Percentiles rank a stretch among this genome's conserved stretches.
Evolutionary conservation across 2,888 invertebrate genomes (phyloP).

Genomic region (Drosophila percnosoma): DNA sequence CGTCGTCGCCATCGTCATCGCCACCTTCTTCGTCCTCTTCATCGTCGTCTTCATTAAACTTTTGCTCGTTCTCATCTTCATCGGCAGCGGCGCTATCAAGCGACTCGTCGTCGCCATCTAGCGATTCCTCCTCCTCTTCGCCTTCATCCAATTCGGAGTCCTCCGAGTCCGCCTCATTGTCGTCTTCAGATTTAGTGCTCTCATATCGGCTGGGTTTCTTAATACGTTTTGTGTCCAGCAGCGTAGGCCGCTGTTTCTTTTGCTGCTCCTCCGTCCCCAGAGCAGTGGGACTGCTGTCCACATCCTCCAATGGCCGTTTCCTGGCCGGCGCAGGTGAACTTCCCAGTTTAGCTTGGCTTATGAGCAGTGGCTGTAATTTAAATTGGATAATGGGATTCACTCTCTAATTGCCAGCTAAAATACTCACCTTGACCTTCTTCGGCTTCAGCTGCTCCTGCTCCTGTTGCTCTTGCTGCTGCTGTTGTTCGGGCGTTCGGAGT

Average conservation of each 20-base stretch:
- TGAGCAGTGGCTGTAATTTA: conserved; percentile 75
- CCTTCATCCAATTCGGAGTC: conserved; percentile 66
- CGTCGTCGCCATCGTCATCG: conserved; percentile 42
- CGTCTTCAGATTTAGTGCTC: conserved; percentile 77
- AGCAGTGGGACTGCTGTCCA: conserved; percentile 59
- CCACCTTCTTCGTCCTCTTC: conserved; percentile 45
- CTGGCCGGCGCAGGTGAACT: conserved; percentile 56
- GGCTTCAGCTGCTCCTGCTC: conserved; percentile 55
- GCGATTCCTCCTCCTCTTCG: conserved; percentile 71
- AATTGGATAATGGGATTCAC: conserved; percentile 1
- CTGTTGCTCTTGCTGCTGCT: conserved; percentile 39
- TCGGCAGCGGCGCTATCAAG: conserved; percentile 82
- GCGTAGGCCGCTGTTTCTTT: conserved; percentile 80
- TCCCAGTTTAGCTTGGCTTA: conserved; percentile 79
- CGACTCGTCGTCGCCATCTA: conserved; percentile 76
- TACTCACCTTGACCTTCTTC: conserved; percentile 79
- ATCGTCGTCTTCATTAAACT: conserved; percentile 65
- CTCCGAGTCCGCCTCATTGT: conserved; percentile 71
- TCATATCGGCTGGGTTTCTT: conserved; percentile 83
- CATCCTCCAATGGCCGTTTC: conserved; percentile 74
- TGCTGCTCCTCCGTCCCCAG: conserved; percentile 54
- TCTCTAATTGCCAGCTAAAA: neutral
- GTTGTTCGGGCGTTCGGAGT: conserved; percentile 62
- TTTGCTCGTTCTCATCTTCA: conserved; percentile 73
- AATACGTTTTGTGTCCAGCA: conserved; percentile 81